Evolutionary conservation across 2,888 invertebrate genomes (phyloP).

Genomic region (Marasmarcha lunaedactyla): DNA sequence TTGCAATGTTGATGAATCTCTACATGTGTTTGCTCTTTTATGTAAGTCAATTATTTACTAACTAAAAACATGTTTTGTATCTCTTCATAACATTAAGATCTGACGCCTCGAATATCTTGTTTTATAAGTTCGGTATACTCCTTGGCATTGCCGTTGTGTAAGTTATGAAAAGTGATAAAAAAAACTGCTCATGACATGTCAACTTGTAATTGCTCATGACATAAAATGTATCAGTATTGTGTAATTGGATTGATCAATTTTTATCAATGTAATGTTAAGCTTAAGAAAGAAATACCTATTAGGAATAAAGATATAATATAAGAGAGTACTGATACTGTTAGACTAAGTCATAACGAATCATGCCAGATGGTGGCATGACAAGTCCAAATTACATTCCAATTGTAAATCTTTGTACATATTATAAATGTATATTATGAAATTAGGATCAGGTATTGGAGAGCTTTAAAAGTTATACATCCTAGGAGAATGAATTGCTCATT

Average conservation of each 20-base stretch:
- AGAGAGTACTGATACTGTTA: constrained; percentile 59
- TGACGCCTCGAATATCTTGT: too few relatives aligned
- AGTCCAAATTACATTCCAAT: constrained; percentile 67
- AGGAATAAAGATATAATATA: constrained; percentile 18
- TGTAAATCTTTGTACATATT: constrained; percentile 55
- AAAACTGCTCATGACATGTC: too few relatives aligned
- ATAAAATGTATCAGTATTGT: constrained; percentile 41
- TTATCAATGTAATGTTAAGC: constrained; percentile 16
- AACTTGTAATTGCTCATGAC: constrained; percentile 5
- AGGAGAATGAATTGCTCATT: constrained; percentile 51
- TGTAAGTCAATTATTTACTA: too few relatives aligned
- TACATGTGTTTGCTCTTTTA: too few relatives aligned
- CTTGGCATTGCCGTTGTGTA: too few relatives aligned
- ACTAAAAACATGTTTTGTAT: too few relatives aligned
- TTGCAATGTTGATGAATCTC: too few relatives aligned
- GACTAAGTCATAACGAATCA: constrained; percentile 9
- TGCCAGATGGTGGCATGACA: not conserved
- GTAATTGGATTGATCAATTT: constrained; percentile 43
- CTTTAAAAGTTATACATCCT: constrained; percentile 50
- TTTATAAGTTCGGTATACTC: too few relatives aligned
- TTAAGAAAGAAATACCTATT: constrained; percentile 5
- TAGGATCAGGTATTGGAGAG: constrained; percentile 48
- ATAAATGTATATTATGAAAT: constrained; percentile 28
- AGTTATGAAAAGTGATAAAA: too few relatives aligned
- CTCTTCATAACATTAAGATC: too few relatives aligned